Conservation (phyloP, 2,113 vertebrate species). For the Eurystomus gularis region DNA sequence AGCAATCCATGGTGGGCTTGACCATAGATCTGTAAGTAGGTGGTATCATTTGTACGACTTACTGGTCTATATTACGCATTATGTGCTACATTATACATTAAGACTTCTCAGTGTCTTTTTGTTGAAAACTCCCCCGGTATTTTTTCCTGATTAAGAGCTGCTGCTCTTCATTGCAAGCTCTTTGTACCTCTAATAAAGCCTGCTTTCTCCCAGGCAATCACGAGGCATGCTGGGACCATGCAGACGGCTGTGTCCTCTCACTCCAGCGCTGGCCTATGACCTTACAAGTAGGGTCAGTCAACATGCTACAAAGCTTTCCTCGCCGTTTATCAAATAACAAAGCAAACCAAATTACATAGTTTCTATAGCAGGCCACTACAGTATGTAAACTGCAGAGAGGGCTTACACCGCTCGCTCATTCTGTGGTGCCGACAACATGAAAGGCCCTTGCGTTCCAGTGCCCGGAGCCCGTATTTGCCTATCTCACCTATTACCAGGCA, state of each 20-base stretch:
- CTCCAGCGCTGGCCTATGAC: conserved; percentile 16
- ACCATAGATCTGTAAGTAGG: not conserved
- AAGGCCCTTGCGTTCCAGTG: conserved; percentile 35
- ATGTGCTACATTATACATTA: fast-evolving
- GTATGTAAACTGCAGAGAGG: conserved; percentile 48
- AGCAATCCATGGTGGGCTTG: not conserved
- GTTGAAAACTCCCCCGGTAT: not conserved
- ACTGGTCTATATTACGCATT: fast-evolving
- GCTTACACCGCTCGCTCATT: conserved; percentile 18
- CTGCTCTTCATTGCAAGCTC: conserved; percentile 7
- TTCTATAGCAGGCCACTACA: conserved; percentile 64
- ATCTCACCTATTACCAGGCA: conserved; percentile 62
- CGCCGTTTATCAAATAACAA: conserved; percentile 57
- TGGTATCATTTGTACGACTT: not conserved
- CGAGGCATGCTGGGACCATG: conserved; percentile 20
- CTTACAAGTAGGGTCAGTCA: conserved; percentile 43
- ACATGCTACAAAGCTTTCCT: conserved; percentile 40
- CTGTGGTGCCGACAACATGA: conserved; percentile 8
- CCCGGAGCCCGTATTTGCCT: conserved; percentile 40
- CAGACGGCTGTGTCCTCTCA: conserved; percentile 26
- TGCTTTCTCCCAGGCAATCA: conserved; percentile 65
- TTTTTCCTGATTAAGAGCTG: conserved; percentile 6
- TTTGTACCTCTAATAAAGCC: conserved; percentile 73
- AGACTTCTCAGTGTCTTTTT: not conserved
- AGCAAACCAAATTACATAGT: conserved; percentile 48